Evolutionary conservation across 2,888 invertebrate genomes (phyloP).

Genomic region (Plebejus anna): DNA sequence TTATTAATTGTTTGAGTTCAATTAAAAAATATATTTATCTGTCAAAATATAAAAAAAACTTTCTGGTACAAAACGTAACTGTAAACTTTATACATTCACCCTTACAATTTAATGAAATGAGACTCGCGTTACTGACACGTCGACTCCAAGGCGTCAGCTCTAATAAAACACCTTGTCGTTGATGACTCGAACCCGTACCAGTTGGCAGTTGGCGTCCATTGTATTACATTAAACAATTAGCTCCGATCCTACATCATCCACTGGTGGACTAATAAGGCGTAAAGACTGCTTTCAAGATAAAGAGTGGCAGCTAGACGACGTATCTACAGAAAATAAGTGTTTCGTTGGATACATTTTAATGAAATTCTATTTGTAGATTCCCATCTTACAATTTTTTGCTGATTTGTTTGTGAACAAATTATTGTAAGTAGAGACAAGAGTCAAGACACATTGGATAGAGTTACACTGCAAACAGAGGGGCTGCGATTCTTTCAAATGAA

Average conservation of each 20-base stretch:
- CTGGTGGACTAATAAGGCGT: conserved; percentile 10
- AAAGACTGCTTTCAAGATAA: conserved; percentile 18
- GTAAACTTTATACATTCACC: neutral
- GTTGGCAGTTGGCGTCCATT: conserved; percentile 22
- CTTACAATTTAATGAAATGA: neutral
- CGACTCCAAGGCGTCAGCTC: conserved; percentile 7
- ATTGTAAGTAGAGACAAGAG: neutral
- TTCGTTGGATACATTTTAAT: neutral
- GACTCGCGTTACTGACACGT: conserved; percentile 5
- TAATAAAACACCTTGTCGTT: conserved; percentile 26
- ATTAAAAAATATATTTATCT: neutral
- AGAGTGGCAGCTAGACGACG: conserved; percentile 7
- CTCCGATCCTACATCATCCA: conserved; percentile 13
- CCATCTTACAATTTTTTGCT: neutral
- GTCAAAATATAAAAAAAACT: neutral
- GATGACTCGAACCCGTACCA: conserved; percentile 13
- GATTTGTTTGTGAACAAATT: neutral
- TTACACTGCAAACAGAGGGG: neutral
- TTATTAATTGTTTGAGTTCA: neutral
- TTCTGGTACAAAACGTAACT: neutral
- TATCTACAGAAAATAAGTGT: conserved; percentile 6
- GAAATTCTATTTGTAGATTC: neutral
- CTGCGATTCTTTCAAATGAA: too few relatives aligned
- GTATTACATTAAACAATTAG: conserved; percentile 28
- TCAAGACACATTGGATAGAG: neutral